A percentile compares a stretch with the other conserved stretches of the same genome.
phyloP scores from a whole-genome alignment of 2,797 vertebrate species.

The Gambelia wislizenii region DNA sequence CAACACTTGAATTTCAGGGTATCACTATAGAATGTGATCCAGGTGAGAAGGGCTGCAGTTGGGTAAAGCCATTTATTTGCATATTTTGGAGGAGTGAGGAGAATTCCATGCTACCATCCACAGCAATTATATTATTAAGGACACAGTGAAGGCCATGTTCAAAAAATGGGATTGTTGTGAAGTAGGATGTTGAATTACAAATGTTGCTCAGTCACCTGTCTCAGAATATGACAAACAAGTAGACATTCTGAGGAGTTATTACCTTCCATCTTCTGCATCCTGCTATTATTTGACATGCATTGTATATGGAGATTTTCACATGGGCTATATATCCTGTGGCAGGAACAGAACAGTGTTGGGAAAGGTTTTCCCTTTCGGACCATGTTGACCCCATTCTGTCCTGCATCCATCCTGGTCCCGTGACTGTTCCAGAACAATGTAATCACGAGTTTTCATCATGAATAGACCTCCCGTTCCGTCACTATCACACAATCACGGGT shows the following conservation, averaged over 20 bases:
- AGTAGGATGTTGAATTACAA: not conserved
- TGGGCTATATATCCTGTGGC: no score
- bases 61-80: slow-evolving; percentile 2
- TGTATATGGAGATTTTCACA: no score
- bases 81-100: not conserved
- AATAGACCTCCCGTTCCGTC: no score
- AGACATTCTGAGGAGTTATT: not conserved
- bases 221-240: not conserved
- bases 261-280: not conserved
- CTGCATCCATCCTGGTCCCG: no score
- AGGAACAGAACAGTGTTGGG: no score
- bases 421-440: no score
- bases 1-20: not conserved
- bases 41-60: not conserved
- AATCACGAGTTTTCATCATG: no score
- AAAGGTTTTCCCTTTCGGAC: no score
- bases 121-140: slow-evolving; percentile 22
- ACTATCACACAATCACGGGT: no score
- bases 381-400: no score
- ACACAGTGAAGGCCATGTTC: not conserved
- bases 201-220: not conserved
- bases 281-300: not conserved
- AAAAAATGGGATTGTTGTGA: not conserved
- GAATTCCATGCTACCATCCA: not conserved
- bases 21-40: not conserved